These are phyloP conservation scores for Sinotaia quadrata DNA, from an alignment of 2,888 invertebrate species.

Conservation along the genomic window DNA sequence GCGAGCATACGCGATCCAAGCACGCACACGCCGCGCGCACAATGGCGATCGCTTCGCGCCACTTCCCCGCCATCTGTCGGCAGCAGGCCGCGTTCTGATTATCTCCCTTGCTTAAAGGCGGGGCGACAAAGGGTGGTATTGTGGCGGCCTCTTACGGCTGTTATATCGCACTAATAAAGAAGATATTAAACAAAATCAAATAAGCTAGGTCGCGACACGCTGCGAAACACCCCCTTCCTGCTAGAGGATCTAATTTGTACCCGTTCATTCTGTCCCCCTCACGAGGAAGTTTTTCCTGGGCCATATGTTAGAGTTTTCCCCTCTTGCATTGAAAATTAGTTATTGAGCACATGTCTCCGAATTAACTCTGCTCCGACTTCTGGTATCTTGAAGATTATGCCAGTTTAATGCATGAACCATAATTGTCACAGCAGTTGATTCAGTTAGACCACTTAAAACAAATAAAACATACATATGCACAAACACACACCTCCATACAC, in stretches of 20 bases:
- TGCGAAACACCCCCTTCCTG: neutral
- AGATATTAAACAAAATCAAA: slow-evolving; percentile 36
- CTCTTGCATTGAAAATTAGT: neutral
- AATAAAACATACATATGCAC: no score
- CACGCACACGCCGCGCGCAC: slow-evolving; percentile 24
- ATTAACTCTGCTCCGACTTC: no score
- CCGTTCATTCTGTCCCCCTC: neutral
- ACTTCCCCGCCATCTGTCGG: slow-evolving; percentile 42
- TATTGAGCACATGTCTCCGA: no score
- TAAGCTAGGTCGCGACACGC: slow-evolving; percentile 18
- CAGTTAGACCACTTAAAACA: no score
- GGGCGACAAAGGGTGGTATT: slow-evolving; percentile 21
- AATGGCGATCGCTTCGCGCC: slow-evolving; percentile 30
- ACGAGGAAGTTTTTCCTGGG: neutral
- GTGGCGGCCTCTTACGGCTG: slow-evolving; percentile 21
- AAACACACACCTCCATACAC: no score
- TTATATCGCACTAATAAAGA: slow-evolving; percentile 34
- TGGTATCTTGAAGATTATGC: no score
- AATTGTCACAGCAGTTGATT: no score
- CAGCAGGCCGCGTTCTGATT: slow-evolving; percentile 23
- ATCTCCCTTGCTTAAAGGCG: slow-evolving; percentile 21
- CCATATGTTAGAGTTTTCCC: slow-evolving; percentile 5
- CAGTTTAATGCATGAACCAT: no score
- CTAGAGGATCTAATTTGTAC: slow-evolving; percentile 21
- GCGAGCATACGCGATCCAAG: slow-evolving; percentile 36